Base-by-base conservation (phyloP, 2,888 invertebrate species). In the Agrotis clavis region DNA sequence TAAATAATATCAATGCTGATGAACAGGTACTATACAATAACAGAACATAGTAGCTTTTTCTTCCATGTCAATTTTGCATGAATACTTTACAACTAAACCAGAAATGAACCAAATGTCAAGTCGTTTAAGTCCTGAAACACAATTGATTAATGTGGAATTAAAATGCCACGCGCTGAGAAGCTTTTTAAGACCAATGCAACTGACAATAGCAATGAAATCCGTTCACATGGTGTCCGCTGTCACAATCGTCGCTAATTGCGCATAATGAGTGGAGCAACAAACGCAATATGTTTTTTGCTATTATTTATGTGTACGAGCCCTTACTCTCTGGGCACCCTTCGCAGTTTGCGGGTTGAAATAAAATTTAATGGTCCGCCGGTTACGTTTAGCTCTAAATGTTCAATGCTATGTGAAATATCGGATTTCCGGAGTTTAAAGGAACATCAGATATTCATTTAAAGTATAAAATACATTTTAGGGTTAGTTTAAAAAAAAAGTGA, bases 211-310 rank as follows among this genome's bases (percentile, higher is more conserved):
- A 92, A 90, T 86, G 82, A 90, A 94, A 94, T 94, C 95, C 92
- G 94, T 95, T 96, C 96, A 93, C 95, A 96, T 93, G 90, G 87
- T 85, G 89, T 90, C 85, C 85, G 85, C 90, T 93, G 95, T 94
- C 95, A 96, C 96, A 96, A 96, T 96, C 93, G 94, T 91, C 92
- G 92, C 96, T 96, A 96, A 96, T 96, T 96, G 96, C 95, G 95
- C 95, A 95, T 96, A 96, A 96, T 96, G 96, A 96, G 95, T 87
- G 83, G 85, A 90, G 91, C 93, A 94, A 94, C 93, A 93, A 92
- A 92, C 90, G 93, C 94, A 95, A 95, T 96, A 94, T 93, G 95
- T 94, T 96, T 95, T 96, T 94, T 93, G 90, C 90, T 84, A 94
- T 95, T 95, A 96, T 96, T 95, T 96, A 95, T 95, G 92, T 92